Evolutionary conservation across 2,888 invertebrate genomes (phyloP).

Genomic region (Orthosia gothica): DNA sequence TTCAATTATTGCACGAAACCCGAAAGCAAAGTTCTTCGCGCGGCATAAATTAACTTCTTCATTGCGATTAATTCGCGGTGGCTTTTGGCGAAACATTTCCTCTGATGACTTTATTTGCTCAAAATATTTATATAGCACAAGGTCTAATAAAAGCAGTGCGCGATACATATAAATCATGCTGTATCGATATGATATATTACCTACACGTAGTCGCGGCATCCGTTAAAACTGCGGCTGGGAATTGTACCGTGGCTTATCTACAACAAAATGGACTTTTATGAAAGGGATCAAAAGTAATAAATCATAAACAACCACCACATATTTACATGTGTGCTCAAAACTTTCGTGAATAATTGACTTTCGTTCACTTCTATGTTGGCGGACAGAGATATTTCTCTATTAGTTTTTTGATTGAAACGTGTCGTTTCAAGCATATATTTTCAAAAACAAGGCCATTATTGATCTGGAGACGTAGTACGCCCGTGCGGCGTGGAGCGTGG

Average conservation of each 20-base stretch:
- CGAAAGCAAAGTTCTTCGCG: constrained; percentile 77
- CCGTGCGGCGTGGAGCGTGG: constrained; percentile 39
- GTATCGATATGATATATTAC: constrained; percentile 79
- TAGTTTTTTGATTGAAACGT: constrained; percentile 7
- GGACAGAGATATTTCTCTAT: constrained; percentile 9
- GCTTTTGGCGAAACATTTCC: constrained; percentile 75
- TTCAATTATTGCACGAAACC: constrained; percentile 81
- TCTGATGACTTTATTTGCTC: constrained; percentile 68
- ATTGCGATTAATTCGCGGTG: constrained; percentile 77
- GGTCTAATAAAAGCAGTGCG: constrained; percentile 71
- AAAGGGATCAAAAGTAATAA: constrained; percentile 65
- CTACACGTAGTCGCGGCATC: constrained; percentile 70
- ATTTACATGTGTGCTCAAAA: constrained; percentile 52
- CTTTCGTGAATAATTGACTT: constrained; percentile 51
- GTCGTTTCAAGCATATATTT: constrained; percentile 1
- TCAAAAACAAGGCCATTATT: not conserved
- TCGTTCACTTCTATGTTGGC: constrained; percentile 10
- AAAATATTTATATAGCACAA: constrained; percentile 68
- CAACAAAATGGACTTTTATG: constrained; percentile 73
- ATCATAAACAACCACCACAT: constrained; percentile 56
- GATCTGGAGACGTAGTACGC: constrained; percentile 24
- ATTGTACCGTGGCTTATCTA: constrained; percentile 75
- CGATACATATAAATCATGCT: constrained; percentile 74
- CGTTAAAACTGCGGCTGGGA: constrained; percentile 75
- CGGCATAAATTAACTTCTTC: constrained; percentile 81